Conservation (phyloP, 2,797 vertebrate genomes). For the Graptemys geographica region DNA sequence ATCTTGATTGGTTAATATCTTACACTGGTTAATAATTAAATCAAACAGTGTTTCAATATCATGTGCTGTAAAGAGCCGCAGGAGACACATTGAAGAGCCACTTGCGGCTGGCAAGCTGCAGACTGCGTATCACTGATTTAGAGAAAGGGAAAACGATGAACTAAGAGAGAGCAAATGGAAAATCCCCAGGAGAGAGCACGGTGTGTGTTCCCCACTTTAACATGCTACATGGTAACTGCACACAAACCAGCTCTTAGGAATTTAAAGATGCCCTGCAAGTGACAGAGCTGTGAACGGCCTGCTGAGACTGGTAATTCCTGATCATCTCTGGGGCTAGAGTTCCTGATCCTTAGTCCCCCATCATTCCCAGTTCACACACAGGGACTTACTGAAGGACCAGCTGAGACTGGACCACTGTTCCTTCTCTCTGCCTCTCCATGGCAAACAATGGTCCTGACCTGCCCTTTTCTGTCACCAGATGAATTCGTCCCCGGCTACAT, state of each 20-base stretch:
- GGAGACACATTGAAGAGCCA: no score
- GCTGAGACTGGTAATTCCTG: background rate
- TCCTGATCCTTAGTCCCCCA: background rate
- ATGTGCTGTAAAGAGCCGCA: no score
- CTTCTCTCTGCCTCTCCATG: background rate
- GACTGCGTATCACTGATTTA: no score
- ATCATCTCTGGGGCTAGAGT: no score
- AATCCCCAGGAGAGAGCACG: background rate
- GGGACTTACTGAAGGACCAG: background rate
- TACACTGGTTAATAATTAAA: no score
- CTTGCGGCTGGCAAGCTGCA: no score
- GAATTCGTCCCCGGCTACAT: slow-evolving; percentile 76
- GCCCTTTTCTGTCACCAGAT: slow-evolving; percentile 18
- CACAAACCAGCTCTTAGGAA: no score
- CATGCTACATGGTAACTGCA: background rate
- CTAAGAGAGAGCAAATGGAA: background rate
- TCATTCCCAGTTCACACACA: background rate
- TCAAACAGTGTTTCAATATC: no score
- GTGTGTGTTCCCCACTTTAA: background rate
- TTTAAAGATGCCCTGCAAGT: background rate
- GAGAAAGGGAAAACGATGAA: background rate
- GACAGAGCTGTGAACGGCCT: background rate
- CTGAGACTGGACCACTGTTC: background rate
- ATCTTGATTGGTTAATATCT: no score
- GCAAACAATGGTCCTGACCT: background rate